These are phyloP conservation scores for Hyalella azteca DNA, from an alignment of 2,888 invertebrate species.

Conservation along the genomic window DNA sequence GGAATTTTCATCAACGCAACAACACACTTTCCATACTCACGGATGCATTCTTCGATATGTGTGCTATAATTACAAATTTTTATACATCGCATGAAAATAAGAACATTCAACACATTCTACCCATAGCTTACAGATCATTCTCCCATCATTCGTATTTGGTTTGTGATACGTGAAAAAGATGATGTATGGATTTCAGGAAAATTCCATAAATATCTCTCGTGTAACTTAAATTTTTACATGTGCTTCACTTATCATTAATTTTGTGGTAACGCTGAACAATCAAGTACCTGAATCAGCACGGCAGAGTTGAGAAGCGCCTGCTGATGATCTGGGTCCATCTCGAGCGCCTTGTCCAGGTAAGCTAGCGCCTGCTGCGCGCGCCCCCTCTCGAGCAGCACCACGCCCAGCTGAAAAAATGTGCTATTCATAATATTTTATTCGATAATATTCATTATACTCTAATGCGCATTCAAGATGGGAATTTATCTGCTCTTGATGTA, in stretches of 20 bases:
- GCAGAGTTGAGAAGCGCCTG: slow-evolving; percentile 94
- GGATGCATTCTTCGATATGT: no score
- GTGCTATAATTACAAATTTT: no score
- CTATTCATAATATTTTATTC: no score
- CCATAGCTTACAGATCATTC: no score
- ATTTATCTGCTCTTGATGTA: no score
- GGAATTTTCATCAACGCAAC: no score
- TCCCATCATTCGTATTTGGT: no score
- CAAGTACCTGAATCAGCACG: slow-evolving; percentile 81
- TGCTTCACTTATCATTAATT: not conserved
- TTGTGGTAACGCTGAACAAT: not conserved
- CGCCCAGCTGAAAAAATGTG: slow-evolving; percentile 86
- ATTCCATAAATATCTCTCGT: not conserved
- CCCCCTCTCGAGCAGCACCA: slow-evolving; percentile 90
- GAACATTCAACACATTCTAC: no score
- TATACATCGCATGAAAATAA: no score
- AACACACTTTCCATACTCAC: no score
- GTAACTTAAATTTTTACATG: not conserved
- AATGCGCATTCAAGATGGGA: no score
- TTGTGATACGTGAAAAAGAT: not conserved
- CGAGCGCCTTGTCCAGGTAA: slow-evolving; percentile 90
- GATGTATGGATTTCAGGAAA: not conserved
- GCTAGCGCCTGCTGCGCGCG: slow-evolving; percentile 88
- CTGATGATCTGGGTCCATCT: slow-evolving; percentile 91
- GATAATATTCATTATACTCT: no score